phyloP scores from a whole-genome alignment of 2,888 invertebrate genomes.

The Hirudinaria manillensis region DNA sequence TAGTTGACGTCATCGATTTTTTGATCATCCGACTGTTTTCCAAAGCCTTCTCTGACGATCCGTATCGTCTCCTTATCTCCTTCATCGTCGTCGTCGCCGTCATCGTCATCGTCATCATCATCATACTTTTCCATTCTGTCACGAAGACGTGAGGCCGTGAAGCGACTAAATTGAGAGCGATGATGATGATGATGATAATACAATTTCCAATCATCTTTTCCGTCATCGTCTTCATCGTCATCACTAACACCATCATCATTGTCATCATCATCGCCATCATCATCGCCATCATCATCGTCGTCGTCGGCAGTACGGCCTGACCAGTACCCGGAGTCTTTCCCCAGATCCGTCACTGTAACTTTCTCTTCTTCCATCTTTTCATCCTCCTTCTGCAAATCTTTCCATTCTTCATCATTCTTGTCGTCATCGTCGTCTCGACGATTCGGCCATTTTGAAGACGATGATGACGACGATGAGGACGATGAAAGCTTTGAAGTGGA shows the following conservation, averaged over 20 bases:
- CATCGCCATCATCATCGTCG: slow-evolving; percentile 17
- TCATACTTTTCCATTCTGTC: neutral
- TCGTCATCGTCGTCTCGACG: too few relatives aligned
- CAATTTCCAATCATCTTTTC: neutral
- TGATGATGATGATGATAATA: neutral
- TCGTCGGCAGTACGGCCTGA: too few relatives aligned
- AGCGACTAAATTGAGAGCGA: neutral
- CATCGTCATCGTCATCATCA: neutral
- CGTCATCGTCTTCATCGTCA: slow-evolving; percentile 19
- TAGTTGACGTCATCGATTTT: neutral
- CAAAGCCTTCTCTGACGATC: neutral
- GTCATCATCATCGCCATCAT: slow-evolving; percentile 15
- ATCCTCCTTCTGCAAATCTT: too few relatives aligned
- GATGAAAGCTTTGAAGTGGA: neutral
- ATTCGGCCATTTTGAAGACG: too few relatives aligned
- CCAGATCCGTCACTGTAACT: too few relatives aligned
- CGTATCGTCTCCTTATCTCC: neutral
- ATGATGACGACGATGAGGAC: neutral
- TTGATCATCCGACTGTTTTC: neutral
- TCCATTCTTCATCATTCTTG: too few relatives aligned
- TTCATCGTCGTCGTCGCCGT: neutral
- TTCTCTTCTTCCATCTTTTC: too few relatives aligned
- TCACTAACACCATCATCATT: slow-evolving; percentile 17
- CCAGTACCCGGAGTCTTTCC: too few relatives aligned
- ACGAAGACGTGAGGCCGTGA: neutral